These are phyloP conservation scores for Buathra laborator DNA, from an alignment of 2,888 invertebrate genomes.

Conservation along the genomic window DNA sequence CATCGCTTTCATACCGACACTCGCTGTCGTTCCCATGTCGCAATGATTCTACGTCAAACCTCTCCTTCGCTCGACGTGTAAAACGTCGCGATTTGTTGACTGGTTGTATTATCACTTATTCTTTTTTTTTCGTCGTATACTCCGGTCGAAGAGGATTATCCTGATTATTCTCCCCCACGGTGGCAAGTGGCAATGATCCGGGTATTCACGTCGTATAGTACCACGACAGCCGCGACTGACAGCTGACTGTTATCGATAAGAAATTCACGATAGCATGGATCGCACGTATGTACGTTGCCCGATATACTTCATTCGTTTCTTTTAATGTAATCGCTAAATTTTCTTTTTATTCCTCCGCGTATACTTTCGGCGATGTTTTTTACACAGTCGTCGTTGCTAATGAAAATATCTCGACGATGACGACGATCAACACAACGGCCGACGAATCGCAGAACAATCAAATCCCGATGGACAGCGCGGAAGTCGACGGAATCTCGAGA, in stretches of 20 bases:
- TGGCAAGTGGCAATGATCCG: slow-evolving; percentile 26
- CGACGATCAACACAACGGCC: slow-evolving; percentile 45
- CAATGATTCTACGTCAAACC: background rate
- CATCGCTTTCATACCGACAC: slow-evolving; percentile 25
- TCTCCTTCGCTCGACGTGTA: background rate
- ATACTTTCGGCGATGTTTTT: background rate
- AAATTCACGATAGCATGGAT: slow-evolving; percentile 37
- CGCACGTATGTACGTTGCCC: slow-evolving; percentile 50
- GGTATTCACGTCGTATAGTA: background rate
- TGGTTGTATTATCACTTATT: background rate
- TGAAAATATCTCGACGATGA: slow-evolving; percentile 42
- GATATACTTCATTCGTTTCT: background rate
- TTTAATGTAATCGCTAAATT: background rate
- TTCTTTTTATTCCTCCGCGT: background rate
- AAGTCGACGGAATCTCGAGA: slow-evolving; percentile 75
- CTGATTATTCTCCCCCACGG: slow-evolving; percentile 1
- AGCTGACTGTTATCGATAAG: slow-evolving; percentile 38
- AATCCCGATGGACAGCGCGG: slow-evolving; percentile 68
- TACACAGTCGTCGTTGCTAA: background rate
- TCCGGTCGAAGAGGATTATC: slow-evolving; percentile 18
- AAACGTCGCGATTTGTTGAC: background rate
- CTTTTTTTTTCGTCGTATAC: slow-evolving; percentile 1
- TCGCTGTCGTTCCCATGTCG: slow-evolving; percentile 13
- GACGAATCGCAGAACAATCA: slow-evolving; percentile 56
- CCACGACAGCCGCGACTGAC: slow-evolving; percentile 10